Conservation (phyloP, 2,888 invertebrate genomes). For the Disparrhopalites patrizii region DNA sequence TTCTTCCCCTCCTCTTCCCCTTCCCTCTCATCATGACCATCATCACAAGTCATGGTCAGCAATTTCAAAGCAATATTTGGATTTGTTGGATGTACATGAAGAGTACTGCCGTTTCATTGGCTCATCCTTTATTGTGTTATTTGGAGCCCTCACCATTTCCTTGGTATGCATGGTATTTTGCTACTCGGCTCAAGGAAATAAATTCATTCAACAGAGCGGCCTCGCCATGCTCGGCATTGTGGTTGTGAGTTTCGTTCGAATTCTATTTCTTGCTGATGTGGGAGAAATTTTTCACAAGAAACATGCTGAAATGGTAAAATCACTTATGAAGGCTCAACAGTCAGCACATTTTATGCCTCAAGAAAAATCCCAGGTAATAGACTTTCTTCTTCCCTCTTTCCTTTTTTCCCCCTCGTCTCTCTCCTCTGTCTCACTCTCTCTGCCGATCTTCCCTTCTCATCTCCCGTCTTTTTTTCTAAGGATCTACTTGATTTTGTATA, state of each 20-base stretch:
- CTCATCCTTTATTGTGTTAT: constrained; percentile 14
- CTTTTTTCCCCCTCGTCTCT: no score
- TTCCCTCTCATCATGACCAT: no score
- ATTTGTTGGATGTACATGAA: constrained; percentile 16
- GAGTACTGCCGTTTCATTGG: constrained; percentile 5
- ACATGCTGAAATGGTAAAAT: constrained; percentile 1
- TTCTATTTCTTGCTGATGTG: constrained; percentile 17
- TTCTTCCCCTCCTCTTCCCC: no score
- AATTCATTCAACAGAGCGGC: background rate
- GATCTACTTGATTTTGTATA: no score
- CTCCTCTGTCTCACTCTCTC: no score
- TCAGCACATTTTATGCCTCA: background rate
- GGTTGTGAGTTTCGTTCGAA: constrained; percentile 8
- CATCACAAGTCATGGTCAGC: constrained; percentile 17
- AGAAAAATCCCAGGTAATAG: constrained; percentile 20
- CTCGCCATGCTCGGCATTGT: background rate
- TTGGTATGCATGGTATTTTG: constrained; percentile 21
- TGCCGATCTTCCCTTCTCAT: no score
- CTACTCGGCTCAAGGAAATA: background rate
- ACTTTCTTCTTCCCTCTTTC: no score
- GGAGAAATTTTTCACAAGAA: constrained; percentile 19
- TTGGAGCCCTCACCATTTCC: constrained; percentile 1
- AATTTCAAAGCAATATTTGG: constrained; percentile 24
- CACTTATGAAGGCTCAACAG: background rate
- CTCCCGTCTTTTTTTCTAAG: no score